Percentiles rank a stretch among this genome's conserved stretches.
These are phyloP conservation scores for Alectura lathami DNA, from an alignment of 2,113 vertebrate genomes.

Conservation along the genomic window DNA sequence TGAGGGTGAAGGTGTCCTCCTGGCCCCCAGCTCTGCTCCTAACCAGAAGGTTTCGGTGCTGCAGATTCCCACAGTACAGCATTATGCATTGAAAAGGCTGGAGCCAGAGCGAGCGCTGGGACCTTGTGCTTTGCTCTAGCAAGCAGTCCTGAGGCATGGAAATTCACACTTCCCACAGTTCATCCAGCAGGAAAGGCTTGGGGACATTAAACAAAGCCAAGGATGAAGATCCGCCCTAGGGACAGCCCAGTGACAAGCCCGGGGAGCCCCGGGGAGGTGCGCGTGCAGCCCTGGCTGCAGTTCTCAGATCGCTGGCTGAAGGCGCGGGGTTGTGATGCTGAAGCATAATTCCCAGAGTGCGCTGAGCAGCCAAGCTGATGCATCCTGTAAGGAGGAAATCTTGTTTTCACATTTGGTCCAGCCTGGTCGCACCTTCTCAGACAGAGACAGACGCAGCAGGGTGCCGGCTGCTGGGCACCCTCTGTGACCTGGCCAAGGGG, in stretches of 20 bases:
- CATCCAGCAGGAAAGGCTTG: neutral
- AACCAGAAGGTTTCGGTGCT: neutral
- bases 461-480: neutral
- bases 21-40: neutral
- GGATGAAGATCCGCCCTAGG: neutral
- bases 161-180: neutral
- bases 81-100: neutral
- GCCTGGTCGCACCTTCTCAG: neutral
- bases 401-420: neutral
- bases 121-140: neutral
- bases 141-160: neutral
- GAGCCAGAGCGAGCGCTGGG: neutral
- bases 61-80: neutral
- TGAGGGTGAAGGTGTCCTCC: neutral
- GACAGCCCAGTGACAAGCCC: neutral
- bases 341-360: neutral
- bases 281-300: fast-evolving
- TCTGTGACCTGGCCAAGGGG: neutral
- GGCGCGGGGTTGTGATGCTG: neutral
- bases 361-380: neutral
- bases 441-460: neutral
- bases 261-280: neutral
- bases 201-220: neutral
- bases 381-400: neutral
- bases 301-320: neutral